These are phyloP conservation scores for Chaetorhynchus papuensis DNA, from an alignment of 2,113 vertebrate genomes.

Conservation along the genomic window DNA sequence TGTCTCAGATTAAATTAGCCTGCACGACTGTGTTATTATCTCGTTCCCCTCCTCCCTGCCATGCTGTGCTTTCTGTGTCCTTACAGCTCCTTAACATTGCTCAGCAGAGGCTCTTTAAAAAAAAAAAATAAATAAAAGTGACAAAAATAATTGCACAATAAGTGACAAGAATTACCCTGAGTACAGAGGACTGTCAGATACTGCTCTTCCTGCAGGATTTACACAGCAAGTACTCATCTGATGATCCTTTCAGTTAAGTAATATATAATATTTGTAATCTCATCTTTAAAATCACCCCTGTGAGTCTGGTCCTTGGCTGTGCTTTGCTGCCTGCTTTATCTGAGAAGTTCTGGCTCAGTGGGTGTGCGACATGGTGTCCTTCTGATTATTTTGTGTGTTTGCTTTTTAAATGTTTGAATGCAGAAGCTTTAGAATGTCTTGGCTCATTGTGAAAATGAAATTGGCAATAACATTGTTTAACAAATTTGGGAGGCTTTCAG, in stretches of 20 bases:
- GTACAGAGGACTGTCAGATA: neutral
- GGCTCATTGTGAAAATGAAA: slow-evolving; percentile 24
- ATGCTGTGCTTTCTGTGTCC: neutral
- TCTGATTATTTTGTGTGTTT: slow-evolving; percentile 38
- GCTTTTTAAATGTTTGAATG: slow-evolving; percentile 26
- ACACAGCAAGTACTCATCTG: slow-evolving; percentile 7
- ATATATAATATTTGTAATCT: neutral
- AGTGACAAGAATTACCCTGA: slow-evolving; percentile 1
- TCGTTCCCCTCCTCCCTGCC: neutral
- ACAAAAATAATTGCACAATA: slow-evolving; percentile 22
- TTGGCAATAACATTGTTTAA: slow-evolving; percentile 42
- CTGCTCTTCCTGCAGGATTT: neutral
- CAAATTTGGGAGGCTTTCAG: slow-evolving; percentile 50
- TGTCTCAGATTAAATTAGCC: slow-evolving; percentile 9
- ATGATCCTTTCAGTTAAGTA: neutral
- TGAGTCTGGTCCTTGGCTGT: neutral
- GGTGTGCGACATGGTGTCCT: neutral
- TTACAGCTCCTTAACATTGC: neutral
- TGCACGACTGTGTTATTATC: neutral
- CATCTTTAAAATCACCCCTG: neutral
- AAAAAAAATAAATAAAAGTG: neutral
- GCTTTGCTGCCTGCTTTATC: neutral
- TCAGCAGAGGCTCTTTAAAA: neutral
- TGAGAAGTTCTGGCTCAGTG: slow-evolving; percentile 1
- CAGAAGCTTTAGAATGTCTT: slow-evolving; percentile 41